Conservation (phyloP, 1,140 invertebrate genomes). For the Ips nitidus region DNA sequence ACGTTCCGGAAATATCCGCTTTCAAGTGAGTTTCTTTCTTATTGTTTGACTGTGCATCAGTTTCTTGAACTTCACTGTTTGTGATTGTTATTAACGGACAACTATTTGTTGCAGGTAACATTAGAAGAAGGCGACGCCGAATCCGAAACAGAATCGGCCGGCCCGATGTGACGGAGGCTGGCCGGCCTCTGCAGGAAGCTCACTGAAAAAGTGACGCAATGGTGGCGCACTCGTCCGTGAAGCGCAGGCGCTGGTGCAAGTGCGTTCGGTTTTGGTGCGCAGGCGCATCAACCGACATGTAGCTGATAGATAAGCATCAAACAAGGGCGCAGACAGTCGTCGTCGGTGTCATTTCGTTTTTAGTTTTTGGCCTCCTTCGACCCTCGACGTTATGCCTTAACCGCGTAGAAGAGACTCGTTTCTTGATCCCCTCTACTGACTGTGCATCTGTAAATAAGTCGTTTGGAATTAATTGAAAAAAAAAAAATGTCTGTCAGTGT, state of each 20-base stretch:
- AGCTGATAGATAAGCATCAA: conserved; percentile 30
- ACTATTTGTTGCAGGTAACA: conserved; percentile 65
- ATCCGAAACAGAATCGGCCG: conserved; percentile 63
- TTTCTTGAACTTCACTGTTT: conserved; percentile 28
- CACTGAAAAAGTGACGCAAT: conserved; percentile 79
- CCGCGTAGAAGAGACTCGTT: conserved; percentile 42
- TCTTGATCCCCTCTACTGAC: conserved; percentile 43
- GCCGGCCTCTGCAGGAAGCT: conserved; percentile 81
- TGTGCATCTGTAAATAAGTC: conserved; percentile 52
- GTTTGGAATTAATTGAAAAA: conserved; percentile 39
- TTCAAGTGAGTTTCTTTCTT: conserved; percentile 59
- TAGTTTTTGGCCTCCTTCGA: conserved; percentile 26
- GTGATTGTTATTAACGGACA: neutral
- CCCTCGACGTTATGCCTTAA: conserved; percentile 47
- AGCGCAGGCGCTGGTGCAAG: conserved; percentile 49
- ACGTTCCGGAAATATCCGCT: conserved; percentile 46
- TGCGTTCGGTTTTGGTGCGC: conserved; percentile 35
- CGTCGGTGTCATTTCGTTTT: conserved; percentile 29
- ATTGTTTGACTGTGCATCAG: conserved; percentile 8
- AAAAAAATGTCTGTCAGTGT: conserved; percentile 48
- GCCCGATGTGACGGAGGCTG: conserved; percentile 86
- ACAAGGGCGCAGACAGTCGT: conserved; percentile 29
- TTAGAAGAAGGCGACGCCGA: conserved; percentile 73
- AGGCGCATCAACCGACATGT: conserved; percentile 29
- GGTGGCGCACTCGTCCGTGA: conserved; percentile 73